Conservation (phyloP, 1,140 invertebrate species). For the Leptinotarsa texana region DNA sequence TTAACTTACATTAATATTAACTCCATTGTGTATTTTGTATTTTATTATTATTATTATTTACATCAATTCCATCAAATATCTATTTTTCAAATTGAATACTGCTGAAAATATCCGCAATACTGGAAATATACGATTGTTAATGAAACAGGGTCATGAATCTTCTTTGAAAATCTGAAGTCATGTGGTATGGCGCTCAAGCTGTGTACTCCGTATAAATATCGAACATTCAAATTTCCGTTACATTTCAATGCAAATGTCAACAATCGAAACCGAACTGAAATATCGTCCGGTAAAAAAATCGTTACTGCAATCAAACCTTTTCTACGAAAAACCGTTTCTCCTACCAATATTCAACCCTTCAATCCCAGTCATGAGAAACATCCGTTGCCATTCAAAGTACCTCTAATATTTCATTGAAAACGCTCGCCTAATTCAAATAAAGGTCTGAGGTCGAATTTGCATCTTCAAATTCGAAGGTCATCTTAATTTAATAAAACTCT, state of each 20-base stretch:
- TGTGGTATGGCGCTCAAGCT: too few species aligned
- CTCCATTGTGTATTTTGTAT: too few species aligned
- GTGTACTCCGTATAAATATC: too few species aligned
- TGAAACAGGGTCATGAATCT: too few species aligned
- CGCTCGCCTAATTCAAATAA: slow-evolving; percentile 14
- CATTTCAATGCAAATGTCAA: not conserved
- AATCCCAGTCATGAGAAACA: slow-evolving; percentile 1
- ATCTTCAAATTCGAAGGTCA: slow-evolving; percentile 1
- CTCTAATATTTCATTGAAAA: not conserved
- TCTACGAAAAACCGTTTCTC: not conserved
- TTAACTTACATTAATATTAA: too few species aligned
- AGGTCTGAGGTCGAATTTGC: slow-evolving; percentile 7
- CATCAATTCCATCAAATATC: too few species aligned
- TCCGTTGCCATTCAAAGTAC: slow-evolving; percentile 5
- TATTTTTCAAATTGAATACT: too few species aligned
- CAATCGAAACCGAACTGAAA: not conserved
- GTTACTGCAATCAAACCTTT: slow-evolving; percentile 8
- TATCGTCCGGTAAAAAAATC: not conserved
- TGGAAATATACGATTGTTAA: too few species aligned
- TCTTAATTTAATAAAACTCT: slow-evolving; percentile 12
- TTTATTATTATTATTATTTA: too few species aligned
- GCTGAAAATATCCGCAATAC: too few species aligned
- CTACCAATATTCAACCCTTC: not conserved
- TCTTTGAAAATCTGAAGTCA: too few species aligned
- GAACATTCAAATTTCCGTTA: not conserved